Evolutionary conservation across 1,140 invertebrate species (phyloP), one percentile per base, ranked within the genome.

Genomic region (Drosophila jambulina): DNA sequence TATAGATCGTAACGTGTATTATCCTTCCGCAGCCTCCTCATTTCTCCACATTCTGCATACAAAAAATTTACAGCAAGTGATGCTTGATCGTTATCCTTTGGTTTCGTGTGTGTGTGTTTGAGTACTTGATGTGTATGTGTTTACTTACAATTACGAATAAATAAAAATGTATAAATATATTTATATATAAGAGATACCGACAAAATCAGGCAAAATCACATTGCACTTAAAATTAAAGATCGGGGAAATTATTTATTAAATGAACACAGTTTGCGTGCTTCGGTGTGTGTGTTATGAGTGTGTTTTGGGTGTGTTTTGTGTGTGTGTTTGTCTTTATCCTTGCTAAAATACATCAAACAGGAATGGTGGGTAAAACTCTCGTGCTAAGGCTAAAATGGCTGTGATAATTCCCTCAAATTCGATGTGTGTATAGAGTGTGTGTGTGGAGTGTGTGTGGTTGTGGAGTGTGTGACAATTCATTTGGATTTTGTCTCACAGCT

Each of bases 361-460:
- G 86, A 91, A 90, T 91, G 85, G 85, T 91, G 78, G 86, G 85
- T 91, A 90, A 82, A 90, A 80, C 65, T 78, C 57, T 80, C 79
- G 86, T 88, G 85, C 86, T 91, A 91, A 90, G 85, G 85, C 86
- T 91, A 90, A 90, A 85, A 90, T 91, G 86, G 81, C 78, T 90
- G 82, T 75, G 70, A 60, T 60, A 74, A 49, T 45, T 45, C 63
- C 81, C 64, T 72, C 67, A 58, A 46, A 79, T 72, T 78, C 49
- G 75, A 68, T 79, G 60, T 64, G 45, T 82, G 51, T 32, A 27
- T 17, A 15, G 13, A 57, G 65, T 72, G 68, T 67, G 42, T 67
- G 40, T 75, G 49, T 62, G 57, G 34, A 43, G 46, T 71, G 59
- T 32, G 3, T 49, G 3, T 51, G 53, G 8, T 29, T 36, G 53